Conservation (phyloP, 2,888 invertebrate genomes). For the Allophyes oxyacanthae region DNA sequence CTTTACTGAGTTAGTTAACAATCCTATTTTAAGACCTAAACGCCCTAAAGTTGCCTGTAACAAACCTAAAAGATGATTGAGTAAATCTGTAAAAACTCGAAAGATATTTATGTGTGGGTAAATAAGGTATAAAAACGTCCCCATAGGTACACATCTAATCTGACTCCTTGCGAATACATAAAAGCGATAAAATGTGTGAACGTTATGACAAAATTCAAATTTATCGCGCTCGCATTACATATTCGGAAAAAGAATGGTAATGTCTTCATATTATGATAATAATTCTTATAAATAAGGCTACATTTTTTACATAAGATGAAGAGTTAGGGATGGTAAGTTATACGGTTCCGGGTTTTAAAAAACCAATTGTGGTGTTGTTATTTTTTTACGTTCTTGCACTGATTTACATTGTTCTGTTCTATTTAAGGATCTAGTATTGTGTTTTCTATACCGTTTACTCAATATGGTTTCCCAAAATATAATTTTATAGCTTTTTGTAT, state of each 20-base stretch:
- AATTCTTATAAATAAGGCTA: slow-evolving; percentile 58
- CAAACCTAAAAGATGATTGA: slow-evolving; percentile 14
- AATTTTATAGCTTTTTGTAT: too few relatives aligned
- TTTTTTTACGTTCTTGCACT: too few relatives aligned
- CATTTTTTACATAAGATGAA: slow-evolving; percentile 47
- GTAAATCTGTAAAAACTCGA: slow-evolving; percentile 14
- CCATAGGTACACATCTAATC: slow-evolving; percentile 41
- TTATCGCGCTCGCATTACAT: slow-evolving; percentile 56
- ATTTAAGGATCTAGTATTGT: too few relatives aligned
- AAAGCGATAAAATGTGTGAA: slow-evolving; percentile 54
- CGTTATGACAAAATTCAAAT: slow-evolving; percentile 60
- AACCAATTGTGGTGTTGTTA: slow-evolving; percentile 16
- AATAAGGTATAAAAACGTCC: slow-evolving; percentile 37
- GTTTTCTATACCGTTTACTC: too few relatives aligned
- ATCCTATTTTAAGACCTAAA: too few relatives aligned
- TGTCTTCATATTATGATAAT: slow-evolving; percentile 59
- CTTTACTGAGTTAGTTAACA: too few relatives aligned
- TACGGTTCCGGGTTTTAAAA: slow-evolving; percentile 13
- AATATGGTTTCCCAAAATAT: too few relatives aligned
- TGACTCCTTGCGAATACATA: slow-evolving; percentile 49
- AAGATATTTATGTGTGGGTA: slow-evolving; percentile 18
- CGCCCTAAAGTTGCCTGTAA: neutral
- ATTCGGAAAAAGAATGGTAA: slow-evolving; percentile 59
- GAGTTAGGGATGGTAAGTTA: slow-evolving; percentile 36
- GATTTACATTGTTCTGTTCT: too few relatives aligned